Evolutionary conservation across 2,888 invertebrate species (phyloP).

Genomic region (Macaria notata): DNA sequence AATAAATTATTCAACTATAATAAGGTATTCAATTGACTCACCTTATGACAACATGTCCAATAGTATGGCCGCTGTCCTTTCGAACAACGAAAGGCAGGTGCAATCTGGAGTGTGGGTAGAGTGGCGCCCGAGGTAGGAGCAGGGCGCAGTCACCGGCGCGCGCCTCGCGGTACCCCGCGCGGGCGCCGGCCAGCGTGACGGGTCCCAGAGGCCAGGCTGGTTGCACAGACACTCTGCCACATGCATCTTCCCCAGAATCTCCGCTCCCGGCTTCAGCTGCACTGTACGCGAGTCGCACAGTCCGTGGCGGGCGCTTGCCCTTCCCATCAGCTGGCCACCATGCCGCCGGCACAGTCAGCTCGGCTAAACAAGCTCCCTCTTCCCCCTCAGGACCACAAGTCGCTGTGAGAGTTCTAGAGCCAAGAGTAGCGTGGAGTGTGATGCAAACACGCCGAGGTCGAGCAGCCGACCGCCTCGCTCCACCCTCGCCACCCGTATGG

Average conservation of each 20-base stretch:
- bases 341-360: conserved; percentile 92
- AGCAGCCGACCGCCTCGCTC: conserved; percentile 87
- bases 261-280: conserved; percentile 91
- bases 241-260: conserved; percentile 85
- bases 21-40: conserved; percentile 59
- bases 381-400: conserved; percentile 97
- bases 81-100: conserved; percentile 95
- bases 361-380: conserved; percentile 95
- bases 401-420: conserved; percentile 86
- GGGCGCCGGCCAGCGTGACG: conserved; percentile 89
- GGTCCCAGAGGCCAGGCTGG: conserved; percentile 84
- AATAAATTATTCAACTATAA: too few relatives aligned
- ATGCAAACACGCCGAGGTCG: conserved; percentile 90
- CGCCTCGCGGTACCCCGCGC: conserved; percentile 91
- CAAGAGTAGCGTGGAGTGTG: conserved; percentile 87
- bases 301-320: conserved; percentile 85
- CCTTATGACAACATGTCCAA: conserved; percentile 93
- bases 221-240: conserved; percentile 86
- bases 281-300: conserved; percentile 92
- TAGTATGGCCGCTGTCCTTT: conserved; percentile 84
- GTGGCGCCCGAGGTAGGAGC: conserved; percentile 92
- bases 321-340: conserved; percentile 93
- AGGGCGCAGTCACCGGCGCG: conserved; percentile 92
- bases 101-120: conserved; percentile 94
- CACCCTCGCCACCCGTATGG: conserved; percentile 94